Conservation (phyloP, 1,140 invertebrate species). For the Pseudoatta argentina region DNA sequence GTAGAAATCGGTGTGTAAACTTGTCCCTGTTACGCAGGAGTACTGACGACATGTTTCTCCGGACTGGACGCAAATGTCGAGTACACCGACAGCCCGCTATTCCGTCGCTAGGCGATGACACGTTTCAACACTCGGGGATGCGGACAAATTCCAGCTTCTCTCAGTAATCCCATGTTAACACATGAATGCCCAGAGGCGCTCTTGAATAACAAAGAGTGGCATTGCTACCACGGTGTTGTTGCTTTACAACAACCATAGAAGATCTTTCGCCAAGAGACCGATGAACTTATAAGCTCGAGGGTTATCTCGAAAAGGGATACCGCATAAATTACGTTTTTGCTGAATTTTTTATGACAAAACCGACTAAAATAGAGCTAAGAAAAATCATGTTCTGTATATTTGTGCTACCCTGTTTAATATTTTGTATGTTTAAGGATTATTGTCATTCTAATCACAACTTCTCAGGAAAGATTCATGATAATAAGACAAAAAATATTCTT, state of each 20-base stretch:
- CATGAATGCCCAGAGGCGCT: conserved; percentile 5
- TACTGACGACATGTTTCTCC: background rate
- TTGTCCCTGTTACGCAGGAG: conserved; percentile 39
- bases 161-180: conserved; percentile 21
- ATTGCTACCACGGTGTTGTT: background rate
- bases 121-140: conserved; percentile 52
- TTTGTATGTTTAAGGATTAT: background rate
- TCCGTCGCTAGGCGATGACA: conserved; percentile 74
- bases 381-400: background rate
- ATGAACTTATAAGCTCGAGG: background rate
- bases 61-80: conserved; percentile 11
- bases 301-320: background rate
- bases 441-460: no score
- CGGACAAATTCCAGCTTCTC: conserved; percentile 26
- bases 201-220: conserved; percentile 6
- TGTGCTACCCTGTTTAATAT: background rate
- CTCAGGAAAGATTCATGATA: no score
- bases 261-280: background rate
- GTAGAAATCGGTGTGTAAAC: conserved; percentile 16
- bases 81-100: conserved; percentile 24
- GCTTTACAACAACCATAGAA: background rate
- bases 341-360: background rate
- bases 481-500: no score
- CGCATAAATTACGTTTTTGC: background rate
- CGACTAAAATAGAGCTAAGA: background rate